Evolutionary conservation across 2,888 invertebrate genomes (phyloP), one percentile per base, ranked within the genome.

Genomic region (Folsomia candida): DNA sequence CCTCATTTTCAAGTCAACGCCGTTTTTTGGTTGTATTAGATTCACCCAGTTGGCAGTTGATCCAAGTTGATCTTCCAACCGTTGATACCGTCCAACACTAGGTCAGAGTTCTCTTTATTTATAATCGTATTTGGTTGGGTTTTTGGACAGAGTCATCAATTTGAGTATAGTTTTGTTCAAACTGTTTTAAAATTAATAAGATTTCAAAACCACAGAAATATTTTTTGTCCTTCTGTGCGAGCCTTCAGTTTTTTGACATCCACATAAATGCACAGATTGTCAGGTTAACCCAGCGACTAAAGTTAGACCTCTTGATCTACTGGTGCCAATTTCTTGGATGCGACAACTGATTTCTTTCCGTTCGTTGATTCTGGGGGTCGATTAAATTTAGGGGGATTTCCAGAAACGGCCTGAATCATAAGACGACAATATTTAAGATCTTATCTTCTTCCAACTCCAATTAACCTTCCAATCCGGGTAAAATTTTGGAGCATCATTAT

Each of bases 401-500:
- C 54, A 54, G n/a, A 54, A 54, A 20, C 54, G 54, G 20, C 54
- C 54, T 54, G n/a, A n/a, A n/a, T n/a, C n/a, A n/a, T n/a, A n/a
- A n/a, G n/a, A n/a, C n/a, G n/a, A n/a, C n/a, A n/a, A n/a, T n/a
- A n/a, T n/a, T n/a, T n/a, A n/a, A n/a, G n/a, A n/a, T n/a, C n/a
- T n/a, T n/a, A n/a, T n/a, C 6, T 54, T 6, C 20, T 6, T 14
- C 54, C 54, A 4, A 14, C 54, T 54, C n/a, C 54, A 18, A 54
- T 20, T 14, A 54, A 20, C 22, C 22, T 6, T 54, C 22, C 29
- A 20, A 27, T 29, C 37, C 2, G 62, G 62, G 29, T 62, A 62
- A 29, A 62, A 62, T 29, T 62, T 62, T 3, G 62, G 6, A 29
- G 27, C 62, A 18, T 62, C 62, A n/a, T 62, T 29, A 29, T 62